Evolutionary conservation across 1,140 invertebrate species (phyloP).

Genomic region (Caenorhabditis latens): DNA sequence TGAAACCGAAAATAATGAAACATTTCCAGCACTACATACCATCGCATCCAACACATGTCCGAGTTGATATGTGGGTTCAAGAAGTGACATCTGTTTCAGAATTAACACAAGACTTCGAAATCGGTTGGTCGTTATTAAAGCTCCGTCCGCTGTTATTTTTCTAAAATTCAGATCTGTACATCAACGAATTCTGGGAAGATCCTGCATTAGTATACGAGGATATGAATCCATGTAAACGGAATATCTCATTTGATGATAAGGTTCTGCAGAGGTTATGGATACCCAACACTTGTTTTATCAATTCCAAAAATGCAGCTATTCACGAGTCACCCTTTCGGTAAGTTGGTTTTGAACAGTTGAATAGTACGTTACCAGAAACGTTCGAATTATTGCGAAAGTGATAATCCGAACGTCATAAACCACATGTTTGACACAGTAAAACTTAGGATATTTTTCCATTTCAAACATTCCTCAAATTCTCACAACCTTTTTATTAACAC

Average conservation of each 20-base stretch:
- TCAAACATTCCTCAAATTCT: too few relatives aligned
- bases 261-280: constrained; percentile 63
- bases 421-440: too few relatives aligned
- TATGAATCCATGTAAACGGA: constrained; percentile 72
- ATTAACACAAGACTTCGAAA: constrained; percentile 77
- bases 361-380: too few relatives aligned
- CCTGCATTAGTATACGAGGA: constrained; percentile 76
- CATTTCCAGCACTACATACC: constrained; percentile 74
- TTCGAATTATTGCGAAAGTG: not conserved
- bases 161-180: constrained; percentile 74
- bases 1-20: too few relatives aligned
- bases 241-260: constrained; percentile 66
- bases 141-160: not conserved
- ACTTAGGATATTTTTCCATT: too few relatives aligned
- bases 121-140: constrained; percentile 64
- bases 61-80: constrained; percentile 78
- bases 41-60: constrained; percentile 75
- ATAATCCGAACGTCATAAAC: too few relatives aligned
- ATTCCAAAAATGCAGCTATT: constrained; percentile 75
- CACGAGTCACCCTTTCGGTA: constrained; percentile 75
- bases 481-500: not conserved
- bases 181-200: constrained; percentile 78
- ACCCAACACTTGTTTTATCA: constrained; percentile 69
- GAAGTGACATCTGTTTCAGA: constrained; percentile 77
- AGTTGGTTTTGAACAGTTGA: constrained; percentile 60